phyloP scores from a whole-genome alignment of 2,888 invertebrate genomes.

The Bruchidius siliquastri region DNA sequence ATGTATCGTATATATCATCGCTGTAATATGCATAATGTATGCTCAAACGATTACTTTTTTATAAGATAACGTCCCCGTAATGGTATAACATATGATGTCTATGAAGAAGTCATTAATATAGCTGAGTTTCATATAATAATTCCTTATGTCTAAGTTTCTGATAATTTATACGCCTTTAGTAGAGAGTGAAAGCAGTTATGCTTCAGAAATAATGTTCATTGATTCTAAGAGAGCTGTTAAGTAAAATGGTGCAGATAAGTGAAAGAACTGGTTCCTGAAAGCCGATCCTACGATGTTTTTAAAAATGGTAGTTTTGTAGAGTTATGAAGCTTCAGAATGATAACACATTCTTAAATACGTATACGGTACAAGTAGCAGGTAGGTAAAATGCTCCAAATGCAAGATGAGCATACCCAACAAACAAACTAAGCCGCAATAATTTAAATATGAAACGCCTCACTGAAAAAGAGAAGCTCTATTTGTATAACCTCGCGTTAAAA shows the following conservation, averaged over 20 bases:
- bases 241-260: background rate
- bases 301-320: background rate
- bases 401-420: no score
- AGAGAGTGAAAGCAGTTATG: background rate
- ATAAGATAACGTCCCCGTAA: background rate
- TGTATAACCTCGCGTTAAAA: no score
- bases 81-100: background rate
- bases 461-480: no score
- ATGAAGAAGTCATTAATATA: background rate
- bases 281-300: background rate
- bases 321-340: background rate
- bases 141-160: background rate
- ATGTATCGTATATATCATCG: background rate
- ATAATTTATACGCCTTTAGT: background rate
- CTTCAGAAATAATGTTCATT: background rate
- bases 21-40: background rate
- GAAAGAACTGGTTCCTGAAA: background rate
- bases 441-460: no score
- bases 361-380: background rate
- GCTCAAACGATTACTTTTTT: background rate
- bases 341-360: background rate
- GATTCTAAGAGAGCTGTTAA: background rate
- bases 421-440: no score
- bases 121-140: background rate
- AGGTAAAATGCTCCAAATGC: no score